Percentiles rank a stretch among this genome's conserved stretches.
Evolutionary conservation across 2,797 vertebrate species (phyloP).

Genomic region (Sebastes vulpes): DNA sequence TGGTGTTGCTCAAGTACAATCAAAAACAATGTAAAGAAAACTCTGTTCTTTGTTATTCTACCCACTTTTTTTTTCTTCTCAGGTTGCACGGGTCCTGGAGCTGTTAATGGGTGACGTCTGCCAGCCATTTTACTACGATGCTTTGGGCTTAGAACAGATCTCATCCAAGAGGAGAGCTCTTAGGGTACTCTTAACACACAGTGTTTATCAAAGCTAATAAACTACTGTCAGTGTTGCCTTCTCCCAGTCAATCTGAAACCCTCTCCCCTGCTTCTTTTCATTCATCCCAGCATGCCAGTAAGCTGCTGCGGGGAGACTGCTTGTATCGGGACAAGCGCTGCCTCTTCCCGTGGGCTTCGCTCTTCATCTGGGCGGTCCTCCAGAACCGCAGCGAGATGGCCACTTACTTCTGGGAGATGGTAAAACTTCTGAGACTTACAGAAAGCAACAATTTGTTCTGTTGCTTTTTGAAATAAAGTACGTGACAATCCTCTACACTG

Average conservation of each 20-base stretch:
- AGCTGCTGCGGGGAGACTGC: conserved; percentile 63
- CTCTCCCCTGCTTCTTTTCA: neutral
- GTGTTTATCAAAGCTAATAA: neutral
- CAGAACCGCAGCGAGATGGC: conserved; percentile 92
- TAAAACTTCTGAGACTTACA: conserved; percentile 57
- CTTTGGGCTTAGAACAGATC: conserved; percentile 53
- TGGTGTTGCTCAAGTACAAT: neutral
- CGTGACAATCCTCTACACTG: neutral
- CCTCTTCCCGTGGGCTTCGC: conserved; percentile 87
- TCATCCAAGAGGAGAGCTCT: conserved; percentile 73
- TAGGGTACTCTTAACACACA: conserved; percentile 61
- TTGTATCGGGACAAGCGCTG: conserved; percentile 61
- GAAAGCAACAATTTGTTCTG: neutral
- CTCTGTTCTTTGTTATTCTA: neutral
- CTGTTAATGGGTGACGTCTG: conserved; percentile 89
- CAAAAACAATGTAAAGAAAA: neutral
- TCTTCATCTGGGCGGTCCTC: conserved; percentile 93
- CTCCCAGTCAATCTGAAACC: neutral
- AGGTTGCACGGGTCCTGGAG: conserved; percentile 87
- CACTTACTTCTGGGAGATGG: conserved; percentile 94
- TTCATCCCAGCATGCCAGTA: conserved; percentile 39
- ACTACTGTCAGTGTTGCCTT: neutral
- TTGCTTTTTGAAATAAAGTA: neutral
- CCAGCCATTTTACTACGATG: conserved; percentile 82
- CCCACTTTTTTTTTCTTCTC: neutral